phyloP scores from a whole-genome alignment of 2,113 vertebrate species.

The Chloebia gouldiae region DNA sequence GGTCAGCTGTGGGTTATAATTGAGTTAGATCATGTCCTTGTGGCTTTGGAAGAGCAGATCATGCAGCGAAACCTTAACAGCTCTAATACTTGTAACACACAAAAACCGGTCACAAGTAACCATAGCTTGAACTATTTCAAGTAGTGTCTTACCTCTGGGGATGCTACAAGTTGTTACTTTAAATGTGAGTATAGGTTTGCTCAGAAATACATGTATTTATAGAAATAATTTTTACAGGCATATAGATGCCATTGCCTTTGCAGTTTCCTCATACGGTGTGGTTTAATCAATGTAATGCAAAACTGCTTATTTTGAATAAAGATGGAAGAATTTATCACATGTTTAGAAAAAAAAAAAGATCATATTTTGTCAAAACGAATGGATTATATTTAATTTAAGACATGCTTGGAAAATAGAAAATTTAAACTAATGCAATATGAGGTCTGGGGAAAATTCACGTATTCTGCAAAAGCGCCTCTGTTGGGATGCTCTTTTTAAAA shows the following conservation, averaged over 20 bases:
- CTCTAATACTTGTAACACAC: background rate
- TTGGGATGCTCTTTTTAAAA: background rate
- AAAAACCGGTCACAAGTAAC: background rate
- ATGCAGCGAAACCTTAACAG: background rate
- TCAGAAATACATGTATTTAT: background rate
- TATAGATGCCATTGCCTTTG: background rate
- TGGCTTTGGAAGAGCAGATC: conserved; percentile 15
- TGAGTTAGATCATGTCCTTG: conserved; percentile 40
- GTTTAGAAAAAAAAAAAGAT: background rate
- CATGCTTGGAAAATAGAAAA: background rate
- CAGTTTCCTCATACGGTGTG: background rate
- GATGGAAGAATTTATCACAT: background rate
- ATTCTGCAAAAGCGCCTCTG: background rate
- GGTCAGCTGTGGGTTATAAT: conserved; percentile 49
- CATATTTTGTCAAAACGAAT: background rate
- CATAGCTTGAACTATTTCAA: background rate
- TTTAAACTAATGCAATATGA: background rate
- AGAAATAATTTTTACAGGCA: background rate
- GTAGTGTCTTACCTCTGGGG: background rate
- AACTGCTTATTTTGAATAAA: background rate
- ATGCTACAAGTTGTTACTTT: background rate
- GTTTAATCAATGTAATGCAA: background rate
- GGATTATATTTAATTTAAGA: background rate
- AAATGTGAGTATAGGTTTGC: background rate
- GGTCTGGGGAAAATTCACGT: background rate